These are phyloP conservation scores for Sebastes cheni DNA, from an alignment of 2,797 vertebrate species.

Conservation along the genomic window DNA sequence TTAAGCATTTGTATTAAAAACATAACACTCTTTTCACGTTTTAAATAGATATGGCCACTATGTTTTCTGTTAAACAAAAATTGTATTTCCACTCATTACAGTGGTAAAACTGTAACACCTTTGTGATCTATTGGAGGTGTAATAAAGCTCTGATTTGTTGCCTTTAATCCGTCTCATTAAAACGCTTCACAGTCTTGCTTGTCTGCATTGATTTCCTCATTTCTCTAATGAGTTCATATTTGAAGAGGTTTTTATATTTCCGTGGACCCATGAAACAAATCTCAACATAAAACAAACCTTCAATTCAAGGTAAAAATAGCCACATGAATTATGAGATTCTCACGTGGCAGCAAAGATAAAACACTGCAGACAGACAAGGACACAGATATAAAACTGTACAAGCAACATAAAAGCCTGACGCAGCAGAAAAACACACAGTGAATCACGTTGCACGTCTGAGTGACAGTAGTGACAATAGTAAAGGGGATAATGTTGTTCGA, in stretches of 20 bases:
- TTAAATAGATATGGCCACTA: background rate
- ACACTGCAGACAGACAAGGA: constrained; percentile 39
- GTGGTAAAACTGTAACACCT: background rate
- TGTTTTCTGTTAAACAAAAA: background rate
- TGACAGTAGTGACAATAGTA: constrained; percentile 2
- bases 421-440: constrained; percentile 29
- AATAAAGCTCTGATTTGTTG: background rate
- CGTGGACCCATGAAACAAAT: background rate
- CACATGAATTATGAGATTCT: constrained; percentile 6
- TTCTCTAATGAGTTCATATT: background rate
- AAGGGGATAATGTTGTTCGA: constrained; percentile 21
- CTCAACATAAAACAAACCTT: background rate
- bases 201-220: constrained; percentile 1
- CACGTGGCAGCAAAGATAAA: constrained; percentile 17
- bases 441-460: constrained; percentile 28
- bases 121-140: background rate
- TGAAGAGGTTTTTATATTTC: background rate
- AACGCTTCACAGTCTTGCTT: background rate
- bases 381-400: constrained; percentile 24
- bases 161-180: background rate
- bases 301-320: background rate
- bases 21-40: background rate
- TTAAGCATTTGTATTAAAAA: background rate
- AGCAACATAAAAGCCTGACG: constrained; percentile 24
- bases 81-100: background rate